Percentiles rank a stretch among this genome's conserved stretches.
Evolutionary conservation across 2,888 invertebrate species (phyloP).

Genomic region (Barypeithes pellucidus): DNA sequence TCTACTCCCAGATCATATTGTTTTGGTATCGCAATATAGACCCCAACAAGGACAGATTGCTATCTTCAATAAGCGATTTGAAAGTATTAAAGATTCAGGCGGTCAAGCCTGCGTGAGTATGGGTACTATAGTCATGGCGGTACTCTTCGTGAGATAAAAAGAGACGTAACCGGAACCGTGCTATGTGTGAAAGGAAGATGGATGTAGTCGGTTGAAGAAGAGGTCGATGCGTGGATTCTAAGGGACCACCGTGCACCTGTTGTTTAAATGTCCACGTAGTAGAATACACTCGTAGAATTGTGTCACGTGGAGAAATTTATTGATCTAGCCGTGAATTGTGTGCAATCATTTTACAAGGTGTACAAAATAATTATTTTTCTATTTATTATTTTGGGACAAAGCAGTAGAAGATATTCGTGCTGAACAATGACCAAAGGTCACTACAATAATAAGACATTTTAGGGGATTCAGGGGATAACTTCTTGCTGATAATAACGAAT

Average conservation of each 20-base stretch:
- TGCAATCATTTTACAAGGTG: conserved; percentile 11
- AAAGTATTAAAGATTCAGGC: not conserved
- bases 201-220: not conserved
- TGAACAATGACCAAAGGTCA: too few relatives aligned
- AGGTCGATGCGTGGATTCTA: not conserved
- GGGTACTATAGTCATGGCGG: not conserved
- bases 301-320: conserved; percentile 50
- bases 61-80: not conserved
- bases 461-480: too few relatives aligned
- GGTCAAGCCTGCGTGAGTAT: not conserved
- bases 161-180: not conserved
- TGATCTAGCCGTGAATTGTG: conserved; percentile 30
- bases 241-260: not conserved
- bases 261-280: conserved; percentile 31
- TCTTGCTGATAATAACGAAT: too few relatives aligned
- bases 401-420: too few relatives aligned
- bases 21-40: not conserved
- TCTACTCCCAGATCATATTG: not conserved
- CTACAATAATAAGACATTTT: too few relatives aligned
- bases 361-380: too few relatives aligned
- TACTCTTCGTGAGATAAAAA: not conserved
- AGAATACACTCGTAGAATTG: conserved; percentile 41
- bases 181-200: not conserved
- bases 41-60: conserved; percentile 13
- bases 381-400: too few relatives aligned